Percentiles rank a stretch among this genome's conserved stretches.
Conservation (phyloP, 2,888 invertebrate species). For the Xylota segnis region DNA sequence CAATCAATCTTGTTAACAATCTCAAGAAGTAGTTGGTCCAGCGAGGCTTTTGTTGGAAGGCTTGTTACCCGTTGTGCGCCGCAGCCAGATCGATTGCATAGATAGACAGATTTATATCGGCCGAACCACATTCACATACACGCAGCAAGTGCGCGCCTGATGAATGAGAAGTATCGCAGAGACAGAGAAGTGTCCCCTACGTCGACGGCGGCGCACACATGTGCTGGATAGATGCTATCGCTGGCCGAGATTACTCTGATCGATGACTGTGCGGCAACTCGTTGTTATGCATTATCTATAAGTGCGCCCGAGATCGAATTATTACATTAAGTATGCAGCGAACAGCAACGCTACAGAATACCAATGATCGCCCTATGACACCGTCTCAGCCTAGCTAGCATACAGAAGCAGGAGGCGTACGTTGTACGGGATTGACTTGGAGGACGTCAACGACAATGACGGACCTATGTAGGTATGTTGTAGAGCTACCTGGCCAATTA, state of each 20-base stretch:
- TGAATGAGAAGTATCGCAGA: constrained; percentile 62
- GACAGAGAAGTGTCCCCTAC: constrained; percentile 65
- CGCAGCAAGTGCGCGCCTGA: constrained; percentile 69
- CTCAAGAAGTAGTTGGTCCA: constrained; percentile 67
- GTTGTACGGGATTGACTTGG: constrained; percentile 58
- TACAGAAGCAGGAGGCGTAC: constrained; percentile 66
- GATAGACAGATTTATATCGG: constrained; percentile 74
- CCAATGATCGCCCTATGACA: constrained; percentile 70
- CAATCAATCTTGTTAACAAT: constrained; percentile 79
- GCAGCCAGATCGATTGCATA: constrained; percentile 70
- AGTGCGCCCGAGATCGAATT: constrained; percentile 66
- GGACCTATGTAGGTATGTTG: constrained; percentile 10
- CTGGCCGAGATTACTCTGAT: constrained; percentile 65
- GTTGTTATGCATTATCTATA: constrained; percentile 71
- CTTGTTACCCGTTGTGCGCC: constrained; percentile 66
- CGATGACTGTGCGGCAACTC: constrained; percentile 61
- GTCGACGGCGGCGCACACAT: constrained; percentile 21
- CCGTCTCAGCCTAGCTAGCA: neutral
- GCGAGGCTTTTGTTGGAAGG: constrained; percentile 54
- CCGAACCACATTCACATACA: constrained; percentile 10
- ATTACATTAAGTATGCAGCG: constrained; percentile 71
- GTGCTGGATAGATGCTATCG: constrained; percentile 63
- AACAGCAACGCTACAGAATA: constrained; percentile 26
- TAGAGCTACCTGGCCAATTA: constrained; percentile 59
- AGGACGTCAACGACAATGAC: constrained; percentile 55